Evolutionary conservation across 2,113 vertebrate genomes (phyloP), one percentile per base, ranked within the genome.

Genomic region (Microcebus murinus): DNA sequence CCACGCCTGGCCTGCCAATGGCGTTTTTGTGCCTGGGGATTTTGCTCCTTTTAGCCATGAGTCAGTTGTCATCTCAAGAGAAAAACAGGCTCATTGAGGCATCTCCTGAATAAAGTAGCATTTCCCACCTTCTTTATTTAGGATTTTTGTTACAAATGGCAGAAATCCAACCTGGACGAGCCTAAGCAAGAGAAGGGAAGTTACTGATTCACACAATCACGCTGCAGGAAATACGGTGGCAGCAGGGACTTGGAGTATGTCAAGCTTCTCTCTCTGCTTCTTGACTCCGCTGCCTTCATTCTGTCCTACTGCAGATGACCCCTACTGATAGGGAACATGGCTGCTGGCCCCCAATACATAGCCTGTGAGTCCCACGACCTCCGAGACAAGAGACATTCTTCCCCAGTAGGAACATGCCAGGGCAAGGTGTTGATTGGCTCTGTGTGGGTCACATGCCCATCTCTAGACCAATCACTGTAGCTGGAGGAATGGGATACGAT

Each of bases 361-460:
- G 48, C 29, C 76, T 67, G 20, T 20, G n/a, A 55, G 55, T n/a
- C 5, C 42, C n/a, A 2, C 1, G 34, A 15, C 4, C 70, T 34
- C 39, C 29, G 55, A 50, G 31, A 27, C 21, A 71, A 11, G 57
- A 59, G 34, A 52, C 65, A 34, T 4, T 15, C 77, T 81, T 36
- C 8, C 17, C 18, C 12, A 12, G 50, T 27, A 85, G 39, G 39
- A 74, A 29, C 3, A 34, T 77, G 87, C 29, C 83, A 76, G 93
- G 91, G 84, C 92, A 96, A 57, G 23, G 57, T n/a, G 36, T 23
- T 89, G 83, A 77, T 57, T 90, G 96, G 80, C 61, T 94, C 55
- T 6, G 3, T 14, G 11, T 48, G 67, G n/a, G n/a, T 76, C 91
- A 87, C 39, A 4, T 52, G 90, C 6, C 65, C 36, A 13, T 4